Base-by-base conservation (phyloP, 2,888 invertebrate species). In the Eucriotettix oculatus region DNA sequence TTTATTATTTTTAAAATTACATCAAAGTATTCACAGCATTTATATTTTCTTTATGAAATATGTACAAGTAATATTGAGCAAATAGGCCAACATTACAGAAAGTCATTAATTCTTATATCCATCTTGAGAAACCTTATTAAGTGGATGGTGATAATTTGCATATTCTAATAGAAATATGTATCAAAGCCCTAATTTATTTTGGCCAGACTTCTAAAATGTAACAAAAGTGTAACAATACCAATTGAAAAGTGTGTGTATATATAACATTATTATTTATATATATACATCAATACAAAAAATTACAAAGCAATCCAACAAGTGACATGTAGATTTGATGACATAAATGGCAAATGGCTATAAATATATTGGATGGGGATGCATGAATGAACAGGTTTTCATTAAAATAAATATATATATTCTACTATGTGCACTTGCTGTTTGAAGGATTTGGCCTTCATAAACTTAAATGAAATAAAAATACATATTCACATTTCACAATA, bases 191-290 rank as follows among this genome's bases (percentile, higher is more conserved):
- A 48, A 48, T 52, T 41, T 9, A 43, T 57, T 57, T 54, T 16
- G 57, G 57, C 57, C 60, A 60, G 54, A 57, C 57, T 60, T 57
- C 57, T 60, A 60, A 60, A 60, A 60, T 60, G 57, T 60, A 60
- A 54, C 54, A 42, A 57, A 60, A 60, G 60, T 60, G 52, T 43
- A 57, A 57, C 60, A 54, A 41, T 40, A 43, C 17, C 29, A 40
- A 41, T 42, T n/a, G 41, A 43, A 16, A 42, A 41, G 52, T 56
- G 52, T 60, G 11, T 57, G 57, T 43, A 57, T 10, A 57, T 54
- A 60, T 57, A 17, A 29, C 54, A 54, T 11, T 12, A 54, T 11
- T 12, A 54, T 54, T 54, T 54, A 9, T 14, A 29, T 54, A 12
- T 16, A 29, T 29, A 29, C 29, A 29, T 29, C 29, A 29, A 58